These are phyloP conservation scores for Heloderma charlesbogerti DNA, from an alignment of 2,113 vertebrate genomes.

Conservation along the genomic window DNA sequence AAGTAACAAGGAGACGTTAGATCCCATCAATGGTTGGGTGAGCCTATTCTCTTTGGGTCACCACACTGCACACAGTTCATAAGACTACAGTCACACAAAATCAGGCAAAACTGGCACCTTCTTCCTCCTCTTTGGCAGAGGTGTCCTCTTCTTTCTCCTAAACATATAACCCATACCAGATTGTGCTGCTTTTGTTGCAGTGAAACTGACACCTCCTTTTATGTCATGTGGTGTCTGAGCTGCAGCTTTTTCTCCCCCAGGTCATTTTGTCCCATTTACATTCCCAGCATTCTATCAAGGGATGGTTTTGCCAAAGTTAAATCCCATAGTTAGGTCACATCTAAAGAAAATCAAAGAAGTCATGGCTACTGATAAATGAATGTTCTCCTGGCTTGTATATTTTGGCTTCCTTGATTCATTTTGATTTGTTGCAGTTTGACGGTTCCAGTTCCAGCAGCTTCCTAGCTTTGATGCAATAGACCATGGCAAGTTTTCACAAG, in stretches of 20 bases:
- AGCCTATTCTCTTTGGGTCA: not conserved
- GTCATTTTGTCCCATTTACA: not conserved
- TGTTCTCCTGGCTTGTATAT: slow-evolving; percentile 31
- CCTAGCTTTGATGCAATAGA: slow-evolving; percentile 51
- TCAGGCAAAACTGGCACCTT: not conserved
- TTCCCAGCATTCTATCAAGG: slow-evolving; percentile 12
- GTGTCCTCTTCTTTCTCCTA: too few species aligned
- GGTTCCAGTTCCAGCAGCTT: slow-evolving; percentile 50
- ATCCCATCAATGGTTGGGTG: not conserved
- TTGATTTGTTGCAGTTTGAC: slow-evolving; percentile 59
- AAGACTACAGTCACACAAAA: too few species aligned
- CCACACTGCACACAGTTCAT: too few species aligned
- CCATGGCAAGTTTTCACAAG: slow-evolving; percentile 56
- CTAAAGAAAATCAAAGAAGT: slow-evolving; percentile 38
- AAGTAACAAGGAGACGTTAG: not conserved
- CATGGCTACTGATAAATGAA: slow-evolving; percentile 33
- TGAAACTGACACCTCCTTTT: not conserved
- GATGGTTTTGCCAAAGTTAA: slow-evolving; percentile 35
- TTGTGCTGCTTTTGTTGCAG: not conserved
- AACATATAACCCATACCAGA: not conserved
- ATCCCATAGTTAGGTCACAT: slow-evolving; percentile 37
- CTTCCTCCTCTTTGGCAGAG: not conserved
- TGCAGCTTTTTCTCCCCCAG: not conserved
- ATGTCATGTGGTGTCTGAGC: slow-evolving; percentile 23
- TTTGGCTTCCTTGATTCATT: not conserved